These are phyloP conservation scores for Agrypnus murinus DNA, from an alignment of 2,888 invertebrate genomes.

Conservation along the genomic window DNA sequence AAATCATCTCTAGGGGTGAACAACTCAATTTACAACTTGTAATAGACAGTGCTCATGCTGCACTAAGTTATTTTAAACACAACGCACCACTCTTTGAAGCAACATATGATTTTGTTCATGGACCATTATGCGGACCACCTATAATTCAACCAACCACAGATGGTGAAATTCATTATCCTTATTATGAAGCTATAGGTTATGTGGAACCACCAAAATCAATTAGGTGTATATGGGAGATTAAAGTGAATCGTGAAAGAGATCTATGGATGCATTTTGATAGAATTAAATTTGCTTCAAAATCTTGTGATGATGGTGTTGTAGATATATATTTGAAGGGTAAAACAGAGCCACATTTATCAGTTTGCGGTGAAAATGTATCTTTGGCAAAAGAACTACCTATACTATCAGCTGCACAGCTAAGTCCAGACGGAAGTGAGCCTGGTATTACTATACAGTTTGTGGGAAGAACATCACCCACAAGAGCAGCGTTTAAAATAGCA, in stretches of 20 bases:
- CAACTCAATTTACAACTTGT: slow-evolving; percentile 87
- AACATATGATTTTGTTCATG: slow-evolving; percentile 91
- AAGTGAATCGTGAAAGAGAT: slow-evolving; percentile 88
- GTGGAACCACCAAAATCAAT: slow-evolving; percentile 81
- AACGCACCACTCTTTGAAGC: slow-evolving; percentile 89
- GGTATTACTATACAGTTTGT: slow-evolving; percentile 79
- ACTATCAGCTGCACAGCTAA: slow-evolving; percentile 85
- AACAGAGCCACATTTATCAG: slow-evolving; percentile 84
- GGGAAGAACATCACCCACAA: slow-evolving; percentile 81
- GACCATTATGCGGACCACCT: slow-evolving; percentile 90
- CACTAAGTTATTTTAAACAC: slow-evolving; percentile 91
- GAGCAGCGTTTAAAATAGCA: slow-evolving; percentile 90
- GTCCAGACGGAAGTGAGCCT: slow-evolving; percentile 76
- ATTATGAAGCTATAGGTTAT: slow-evolving; percentile 84
- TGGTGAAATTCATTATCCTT: slow-evolving; percentile 91
- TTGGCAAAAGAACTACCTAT: slow-evolving; percentile 87
- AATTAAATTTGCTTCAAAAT: slow-evolving; percentile 87
- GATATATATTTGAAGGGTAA: slow-evolving; percentile 80
- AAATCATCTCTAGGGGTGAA: slow-evolving; percentile 79
- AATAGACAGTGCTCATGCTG: slow-evolving; percentile 89
- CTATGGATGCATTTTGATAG: slow-evolving; percentile 92
- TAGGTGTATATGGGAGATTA: slow-evolving; percentile 74
- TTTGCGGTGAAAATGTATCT: slow-evolving; percentile 91
- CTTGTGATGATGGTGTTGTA: slow-evolving; percentile 90
- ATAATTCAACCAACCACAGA: slow-evolving; percentile 86